Percentiles rank a stretch among this genome's conserved stretches.
These are phyloP conservation scores for Peromyscus californicus DNA, from an alignment of 2,113 vertebrate species.

Conservation along the genomic window DNA sequence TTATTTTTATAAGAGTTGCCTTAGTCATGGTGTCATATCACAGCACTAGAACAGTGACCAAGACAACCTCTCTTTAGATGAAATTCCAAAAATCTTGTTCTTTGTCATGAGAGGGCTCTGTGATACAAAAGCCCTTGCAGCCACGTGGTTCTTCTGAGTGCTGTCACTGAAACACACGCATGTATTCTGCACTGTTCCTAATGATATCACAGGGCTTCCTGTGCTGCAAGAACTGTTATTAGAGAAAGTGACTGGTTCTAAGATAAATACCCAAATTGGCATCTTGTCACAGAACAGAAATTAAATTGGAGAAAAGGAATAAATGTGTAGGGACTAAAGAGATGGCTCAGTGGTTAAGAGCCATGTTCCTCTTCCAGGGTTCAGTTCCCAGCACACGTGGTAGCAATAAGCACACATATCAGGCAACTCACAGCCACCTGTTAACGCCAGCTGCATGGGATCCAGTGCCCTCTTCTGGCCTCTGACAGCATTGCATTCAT, in stretches of 20 bases:
- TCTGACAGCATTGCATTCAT: neutral
- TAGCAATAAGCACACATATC: neutral
- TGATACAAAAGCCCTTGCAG: neutral
- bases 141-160: neutral
- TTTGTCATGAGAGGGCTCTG: neutral
- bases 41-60: neutral
- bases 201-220: neutral
- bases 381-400: neutral
- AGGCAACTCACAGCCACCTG: neutral
- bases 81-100: constrained; percentile 12
- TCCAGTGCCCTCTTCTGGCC: neutral
- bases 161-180: neutral
- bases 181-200: neutral
- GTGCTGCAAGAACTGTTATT: neutral
- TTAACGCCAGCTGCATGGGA: neutral
- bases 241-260: constrained; percentile 5
- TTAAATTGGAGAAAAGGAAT: neutral
- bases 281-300: neutral
- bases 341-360: neutral
- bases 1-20: neutral
- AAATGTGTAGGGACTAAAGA: neutral
- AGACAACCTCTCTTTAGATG: neutral
- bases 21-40: neutral
- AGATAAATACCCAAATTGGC: neutral
- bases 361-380: neutral